Percentiles rank a stretch among this genome's conserved stretches.
Conservation (phyloP, 2,113 vertebrate genomes). For the Drymodes brunneopygia region DNA sequence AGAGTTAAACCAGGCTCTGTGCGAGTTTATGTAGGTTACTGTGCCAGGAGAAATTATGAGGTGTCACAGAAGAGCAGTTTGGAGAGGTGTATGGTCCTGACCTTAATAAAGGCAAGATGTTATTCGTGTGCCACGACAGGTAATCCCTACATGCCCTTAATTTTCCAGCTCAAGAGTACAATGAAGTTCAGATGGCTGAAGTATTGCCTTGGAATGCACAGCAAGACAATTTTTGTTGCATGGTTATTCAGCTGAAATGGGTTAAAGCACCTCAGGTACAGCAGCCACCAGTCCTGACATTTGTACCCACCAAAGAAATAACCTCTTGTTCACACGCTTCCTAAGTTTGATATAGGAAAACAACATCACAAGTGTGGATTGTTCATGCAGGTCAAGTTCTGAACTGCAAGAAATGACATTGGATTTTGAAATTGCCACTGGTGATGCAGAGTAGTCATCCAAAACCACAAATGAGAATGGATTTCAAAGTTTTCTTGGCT, state of each 20-base stretch:
- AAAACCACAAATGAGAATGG: neutral
- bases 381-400: neutral
- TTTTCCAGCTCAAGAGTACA: neutral
- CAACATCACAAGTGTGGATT: neutral
- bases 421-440: neutral
- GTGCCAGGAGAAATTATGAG: neutral
- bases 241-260: neutral
- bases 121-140: neutral
- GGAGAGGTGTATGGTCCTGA: neutral
- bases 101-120: neutral
- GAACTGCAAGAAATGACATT: neutral
- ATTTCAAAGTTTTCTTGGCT: neutral
- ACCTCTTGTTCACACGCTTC: neutral
- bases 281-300: neutral
- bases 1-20: neutral
- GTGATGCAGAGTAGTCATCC: neutral
- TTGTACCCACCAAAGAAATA: neutral
- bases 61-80: neutral
- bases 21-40: neutral
- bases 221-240: neutral
- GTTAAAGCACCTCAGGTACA: neutral
- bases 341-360: neutral
- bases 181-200: neutral
- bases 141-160: neutral
- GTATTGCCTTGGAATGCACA: neutral